Percentiles rank a stretch among this genome's conserved stretches.
These are phyloP conservation scores for Acanthurus leucopareius DNA, from an alignment of 2,797 vertebrate species.

Conservation along the genomic window DNA sequence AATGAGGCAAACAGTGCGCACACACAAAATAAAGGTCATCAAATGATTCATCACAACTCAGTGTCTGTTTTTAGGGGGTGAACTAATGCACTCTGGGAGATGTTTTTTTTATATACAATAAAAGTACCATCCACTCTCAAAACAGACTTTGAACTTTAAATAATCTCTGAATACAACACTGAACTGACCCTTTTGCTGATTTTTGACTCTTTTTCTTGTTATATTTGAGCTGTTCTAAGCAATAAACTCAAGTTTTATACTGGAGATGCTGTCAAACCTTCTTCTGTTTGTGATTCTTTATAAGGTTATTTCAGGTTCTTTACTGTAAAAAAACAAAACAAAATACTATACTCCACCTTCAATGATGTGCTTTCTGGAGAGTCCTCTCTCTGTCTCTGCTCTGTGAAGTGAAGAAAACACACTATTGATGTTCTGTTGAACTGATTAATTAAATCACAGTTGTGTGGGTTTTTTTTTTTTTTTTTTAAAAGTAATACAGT, in stretches of 20 bases:
- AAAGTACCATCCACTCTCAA: not conserved
- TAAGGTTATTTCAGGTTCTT: not conserved
- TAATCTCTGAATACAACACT: not conserved
- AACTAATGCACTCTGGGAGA: constrained; percentile 12
- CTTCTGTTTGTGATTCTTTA: not conserved
- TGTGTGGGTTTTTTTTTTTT: too few species aligned
- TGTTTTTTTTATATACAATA: not conserved
- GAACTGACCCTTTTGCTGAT: not conserved
- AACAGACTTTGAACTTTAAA: constrained; percentile 4
- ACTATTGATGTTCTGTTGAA: constrained; percentile 31
- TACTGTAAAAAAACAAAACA: not conserved
- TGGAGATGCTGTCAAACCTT: not conserved
- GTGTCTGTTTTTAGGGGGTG: not conserved
- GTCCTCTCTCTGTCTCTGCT: constrained; percentile 93
- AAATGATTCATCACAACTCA: constrained; percentile 32
- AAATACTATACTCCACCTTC: constrained; percentile 85
- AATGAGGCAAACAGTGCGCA: constrained; percentile 8
- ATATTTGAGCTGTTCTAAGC: not conserved
- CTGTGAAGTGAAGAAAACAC: constrained; percentile 73
- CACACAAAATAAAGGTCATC: constrained; percentile 5
- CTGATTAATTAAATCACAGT: constrained; percentile 5
- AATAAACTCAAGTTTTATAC: not conserved
- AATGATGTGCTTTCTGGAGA: constrained; percentile 95
- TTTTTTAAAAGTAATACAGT: not conserved
- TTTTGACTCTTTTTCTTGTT: not conserved